Conservation (phyloP, 2,888 invertebrate genomes). For the Lycophotia porphyrea region DNA sequence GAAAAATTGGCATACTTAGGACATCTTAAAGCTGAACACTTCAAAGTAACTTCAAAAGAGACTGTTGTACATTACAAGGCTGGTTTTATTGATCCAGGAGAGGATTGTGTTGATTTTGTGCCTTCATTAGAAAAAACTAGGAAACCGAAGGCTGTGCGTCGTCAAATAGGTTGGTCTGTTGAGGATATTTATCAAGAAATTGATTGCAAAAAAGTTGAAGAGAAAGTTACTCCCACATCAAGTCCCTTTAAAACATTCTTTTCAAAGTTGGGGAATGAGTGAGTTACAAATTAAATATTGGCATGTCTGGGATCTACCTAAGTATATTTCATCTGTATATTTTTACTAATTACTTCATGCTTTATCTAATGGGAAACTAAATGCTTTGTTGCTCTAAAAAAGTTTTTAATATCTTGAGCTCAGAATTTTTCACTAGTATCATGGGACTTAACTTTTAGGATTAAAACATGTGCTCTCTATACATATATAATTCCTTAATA, state of each 20-base stretch:
- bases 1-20: conserved; percentile 82
- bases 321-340: conserved; percentile 54
- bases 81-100: conserved; percentile 73
- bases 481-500: neutral
- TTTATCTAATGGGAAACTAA: conserved; percentile 62
- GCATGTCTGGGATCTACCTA: conserved; percentile 80
- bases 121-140: conserved; percentile 84
- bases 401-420: neutral
- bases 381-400: conserved; percentile 62
- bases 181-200: conserved; percentile 89
- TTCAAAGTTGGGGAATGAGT: conserved; percentile 87
- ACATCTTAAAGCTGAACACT: conserved; percentile 80
- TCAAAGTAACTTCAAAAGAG: conserved; percentile 77
- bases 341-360: conserved; percentile 63
- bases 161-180: conserved; percentile 88
- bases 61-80: conserved; percentile 76
- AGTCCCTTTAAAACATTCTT: conserved; percentile 87
- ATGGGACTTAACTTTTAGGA: neutral
- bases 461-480: neutral
- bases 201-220: conserved; percentile 84
- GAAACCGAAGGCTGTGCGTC: conserved; percentile 82
- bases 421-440: neutral
- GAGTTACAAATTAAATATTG: conserved; percentile 82
- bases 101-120: conserved; percentile 85
- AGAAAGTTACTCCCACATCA: conserved; percentile 82